A percentile compares a stretch with the other conserved stretches of the same genome.
Conservation (phyloP, 2,888 invertebrate genomes). For the Orthosia gracilis region DNA sequence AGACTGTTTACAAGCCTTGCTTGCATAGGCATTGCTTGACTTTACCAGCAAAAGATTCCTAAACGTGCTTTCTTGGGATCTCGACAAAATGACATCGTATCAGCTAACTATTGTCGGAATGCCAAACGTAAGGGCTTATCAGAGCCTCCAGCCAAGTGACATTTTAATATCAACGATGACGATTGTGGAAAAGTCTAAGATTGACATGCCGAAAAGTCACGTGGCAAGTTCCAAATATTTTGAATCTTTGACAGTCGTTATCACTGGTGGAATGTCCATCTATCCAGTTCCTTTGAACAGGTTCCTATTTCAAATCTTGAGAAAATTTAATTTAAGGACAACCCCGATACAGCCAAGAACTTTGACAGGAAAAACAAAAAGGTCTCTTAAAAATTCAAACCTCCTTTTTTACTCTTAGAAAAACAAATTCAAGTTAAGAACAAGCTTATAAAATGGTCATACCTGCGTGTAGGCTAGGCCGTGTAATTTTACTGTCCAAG, state of each 20-base stretch:
- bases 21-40: neutral
- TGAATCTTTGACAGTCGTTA: too few species aligned
- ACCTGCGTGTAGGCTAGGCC: neutral
- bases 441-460: slow-evolving; percentile 22
- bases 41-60: too few species aligned
- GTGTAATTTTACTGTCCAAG: slow-evolving; percentile 38
- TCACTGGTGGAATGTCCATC: neutral
- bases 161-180: too few species aligned
- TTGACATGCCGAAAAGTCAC: too few species aligned
- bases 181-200: too few species aligned
- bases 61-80: too few species aligned
- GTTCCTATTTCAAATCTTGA: slow-evolving; percentile 1
- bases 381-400: neutral
- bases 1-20: neutral
- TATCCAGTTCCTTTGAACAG: too few species aligned
- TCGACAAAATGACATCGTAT: too few species aligned
- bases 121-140: too few species aligned
- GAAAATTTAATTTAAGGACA: neutral
- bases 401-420: slow-evolving; percentile 16
- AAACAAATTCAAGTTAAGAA: slow-evolving; percentile 19
- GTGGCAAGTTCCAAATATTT: too few species aligned
- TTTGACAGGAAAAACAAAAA: neutral
- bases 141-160: too few species aligned
- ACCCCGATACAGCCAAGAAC: neutral
- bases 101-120: too few species aligned